Conservation (phyloP, 2,888 invertebrate species). For the Ashinkailepas kermadecensis region DNA sequence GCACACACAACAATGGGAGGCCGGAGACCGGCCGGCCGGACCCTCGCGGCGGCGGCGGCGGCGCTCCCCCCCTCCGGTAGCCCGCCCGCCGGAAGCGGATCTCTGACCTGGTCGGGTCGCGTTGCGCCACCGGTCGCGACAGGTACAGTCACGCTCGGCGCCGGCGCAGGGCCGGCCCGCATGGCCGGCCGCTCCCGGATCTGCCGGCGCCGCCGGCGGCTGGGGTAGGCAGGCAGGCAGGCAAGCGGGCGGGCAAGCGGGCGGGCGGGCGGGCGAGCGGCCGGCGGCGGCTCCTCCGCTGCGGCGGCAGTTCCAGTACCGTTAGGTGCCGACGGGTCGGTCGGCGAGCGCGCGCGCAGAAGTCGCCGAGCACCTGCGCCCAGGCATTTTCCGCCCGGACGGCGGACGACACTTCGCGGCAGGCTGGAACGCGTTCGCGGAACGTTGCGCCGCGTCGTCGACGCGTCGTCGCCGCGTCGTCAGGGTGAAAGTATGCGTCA, state of each 20-base stretch:
- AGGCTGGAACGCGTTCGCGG: no score
- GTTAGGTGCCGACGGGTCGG: neutral
- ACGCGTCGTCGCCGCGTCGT: neutral
- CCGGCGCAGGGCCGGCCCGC: neutral
- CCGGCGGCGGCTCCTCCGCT: no score
- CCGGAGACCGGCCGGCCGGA: no score
- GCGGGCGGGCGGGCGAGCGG: no score
- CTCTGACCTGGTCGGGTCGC: neutral
- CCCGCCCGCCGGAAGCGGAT: neutral
- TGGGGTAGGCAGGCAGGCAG: neutral
- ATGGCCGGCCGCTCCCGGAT: neutral
- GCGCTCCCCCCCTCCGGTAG: no score
- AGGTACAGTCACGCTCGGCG: neutral
- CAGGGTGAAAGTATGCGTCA: conserved; percentile 17
- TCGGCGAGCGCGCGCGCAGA: neutral
- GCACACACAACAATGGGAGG: no score
- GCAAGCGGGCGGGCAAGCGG: no score
- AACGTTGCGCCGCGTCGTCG: neutral
- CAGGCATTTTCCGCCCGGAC: neutral
- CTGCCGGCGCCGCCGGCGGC: neutral
- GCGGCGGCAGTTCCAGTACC: no score
- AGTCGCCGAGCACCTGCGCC: neutral
- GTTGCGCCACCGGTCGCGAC: neutral
- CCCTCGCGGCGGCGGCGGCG: no score
- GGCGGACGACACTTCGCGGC: no score